These are phyloP conservation scores for Phaonia tiefii DNA, from an alignment of 2,888 invertebrate species.

Conservation along the genomic window DNA sequence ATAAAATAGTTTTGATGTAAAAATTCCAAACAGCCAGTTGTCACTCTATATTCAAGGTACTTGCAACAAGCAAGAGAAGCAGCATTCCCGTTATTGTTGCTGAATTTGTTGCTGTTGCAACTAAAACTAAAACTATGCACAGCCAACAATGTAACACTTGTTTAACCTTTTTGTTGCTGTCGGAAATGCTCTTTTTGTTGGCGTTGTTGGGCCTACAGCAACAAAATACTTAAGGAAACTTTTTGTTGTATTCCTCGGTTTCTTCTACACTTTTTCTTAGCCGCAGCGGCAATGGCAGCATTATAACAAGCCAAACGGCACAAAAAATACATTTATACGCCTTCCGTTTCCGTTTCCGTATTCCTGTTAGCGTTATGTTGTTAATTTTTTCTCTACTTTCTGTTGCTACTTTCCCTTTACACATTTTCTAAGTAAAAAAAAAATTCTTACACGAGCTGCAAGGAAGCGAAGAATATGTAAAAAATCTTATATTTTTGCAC, in stretches of 20 bases:
- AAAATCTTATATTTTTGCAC: not conserved
- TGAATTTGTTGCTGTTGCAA: not conserved
- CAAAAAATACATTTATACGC: constrained; percentile 29
- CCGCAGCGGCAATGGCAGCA: too few relatives aligned
- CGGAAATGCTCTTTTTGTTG: not conserved
- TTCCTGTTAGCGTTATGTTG: constrained; percentile 23
- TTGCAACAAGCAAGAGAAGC: not conserved
- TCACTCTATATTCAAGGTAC: not conserved
- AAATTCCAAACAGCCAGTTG: not conserved
- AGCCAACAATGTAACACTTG: constrained; percentile 2
- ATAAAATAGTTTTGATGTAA: too few relatives aligned
- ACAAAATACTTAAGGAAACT: constrained; percentile 5
- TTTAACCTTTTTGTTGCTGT: not conserved
- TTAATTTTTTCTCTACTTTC: not conserved
- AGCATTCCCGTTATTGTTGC: not conserved
- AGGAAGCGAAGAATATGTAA: not conserved
- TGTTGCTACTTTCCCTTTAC: too few relatives aligned
- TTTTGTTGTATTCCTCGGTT: not conserved
- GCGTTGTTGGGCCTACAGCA: not conserved
- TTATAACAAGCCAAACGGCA: not conserved
- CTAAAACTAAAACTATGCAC: not conserved
- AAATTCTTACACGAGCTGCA: not conserved
- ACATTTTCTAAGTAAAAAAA: not conserved
- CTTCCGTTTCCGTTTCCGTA: constrained; percentile 28
- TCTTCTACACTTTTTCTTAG: not conserved